Conservation (phyloP, 1,140 invertebrate species). For the Trichonephila inaurata region DNA sequence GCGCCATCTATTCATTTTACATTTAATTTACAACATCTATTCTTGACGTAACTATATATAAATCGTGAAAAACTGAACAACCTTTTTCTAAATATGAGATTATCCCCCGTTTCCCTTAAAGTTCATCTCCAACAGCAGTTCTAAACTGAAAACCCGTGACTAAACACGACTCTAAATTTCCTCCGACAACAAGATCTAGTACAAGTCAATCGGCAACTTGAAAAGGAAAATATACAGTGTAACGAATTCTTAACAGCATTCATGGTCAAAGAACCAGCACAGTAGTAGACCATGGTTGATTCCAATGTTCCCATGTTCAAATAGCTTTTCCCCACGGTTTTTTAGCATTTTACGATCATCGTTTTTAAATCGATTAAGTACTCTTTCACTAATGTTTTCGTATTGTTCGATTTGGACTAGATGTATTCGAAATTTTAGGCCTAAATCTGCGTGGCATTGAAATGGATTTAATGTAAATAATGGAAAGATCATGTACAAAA, state of each 20-base stretch:
- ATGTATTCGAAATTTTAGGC: no score
- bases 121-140: background rate
- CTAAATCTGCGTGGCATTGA: no score
- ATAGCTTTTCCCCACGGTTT: background rate
- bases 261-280: background rate
- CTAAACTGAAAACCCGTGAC: background rate
- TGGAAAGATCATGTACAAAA: no score
- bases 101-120: background rate
- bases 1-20: no score
- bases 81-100: background rate
- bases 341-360: no score
- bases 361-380: no score
- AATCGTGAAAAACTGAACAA: no score
- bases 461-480: no score
- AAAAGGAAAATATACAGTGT: constrained; percentile 3
- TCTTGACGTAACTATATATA: no score
- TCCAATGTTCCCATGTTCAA: background rate
- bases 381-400: no score
- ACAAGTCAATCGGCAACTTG: background rate
- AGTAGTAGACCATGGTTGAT: background rate
- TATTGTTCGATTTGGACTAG: no score
- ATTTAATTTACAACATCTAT: no score
- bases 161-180: constrained; percentile 26
- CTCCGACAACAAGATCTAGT: background rate
- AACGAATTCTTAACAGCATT: background rate